Conservation (phyloP, 2,888 invertebrate species). For the Silvanus unidentatus region DNA sequence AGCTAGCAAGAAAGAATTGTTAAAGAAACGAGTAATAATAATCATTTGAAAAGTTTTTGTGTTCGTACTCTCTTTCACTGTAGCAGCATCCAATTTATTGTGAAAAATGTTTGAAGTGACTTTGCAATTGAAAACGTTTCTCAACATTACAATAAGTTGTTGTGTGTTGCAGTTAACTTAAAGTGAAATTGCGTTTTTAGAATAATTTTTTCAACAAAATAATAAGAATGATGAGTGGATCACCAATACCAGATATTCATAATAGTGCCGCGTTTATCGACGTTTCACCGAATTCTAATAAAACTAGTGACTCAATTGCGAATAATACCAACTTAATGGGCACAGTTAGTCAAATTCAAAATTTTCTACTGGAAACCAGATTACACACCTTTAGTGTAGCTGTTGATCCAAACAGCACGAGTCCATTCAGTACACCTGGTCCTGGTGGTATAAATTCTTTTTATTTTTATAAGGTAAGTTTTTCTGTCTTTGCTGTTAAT, state of each 20-base stretch:
- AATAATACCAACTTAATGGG: slow-evolving; percentile 19
- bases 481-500: slow-evolving; percentile 1
- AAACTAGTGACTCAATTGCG: slow-evolving; percentile 19
- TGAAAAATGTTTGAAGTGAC: background rate
- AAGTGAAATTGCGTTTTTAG: background rate
- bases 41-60: too few species aligned
- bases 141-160: background rate
- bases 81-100: too few species aligned
- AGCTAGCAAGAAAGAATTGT: too few species aligned
- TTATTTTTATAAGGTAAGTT: slow-evolving; percentile 52
- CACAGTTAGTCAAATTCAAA: background rate
- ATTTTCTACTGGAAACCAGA: slow-evolving; percentile 17
- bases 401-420: slow-evolving; percentile 19
- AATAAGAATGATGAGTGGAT: slow-evolving; percentile 24
- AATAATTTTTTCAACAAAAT: background rate
- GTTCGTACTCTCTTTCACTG: too few species aligned
- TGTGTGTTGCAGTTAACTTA: background rate
- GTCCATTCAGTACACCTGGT: slow-evolving; percentile 20
- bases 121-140: background rate
- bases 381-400: slow-evolving; percentile 11
- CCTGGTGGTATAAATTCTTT: slow-evolving; percentile 50
- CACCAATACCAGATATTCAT: slow-evolving; percentile 25
- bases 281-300: slow-evolving; percentile 21
- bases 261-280: slow-evolving; percentile 24
- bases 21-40: too few species aligned